phyloP scores from a whole-genome alignment of 1,140 invertebrate genomes.

The Oscheius sp. region DNA sequence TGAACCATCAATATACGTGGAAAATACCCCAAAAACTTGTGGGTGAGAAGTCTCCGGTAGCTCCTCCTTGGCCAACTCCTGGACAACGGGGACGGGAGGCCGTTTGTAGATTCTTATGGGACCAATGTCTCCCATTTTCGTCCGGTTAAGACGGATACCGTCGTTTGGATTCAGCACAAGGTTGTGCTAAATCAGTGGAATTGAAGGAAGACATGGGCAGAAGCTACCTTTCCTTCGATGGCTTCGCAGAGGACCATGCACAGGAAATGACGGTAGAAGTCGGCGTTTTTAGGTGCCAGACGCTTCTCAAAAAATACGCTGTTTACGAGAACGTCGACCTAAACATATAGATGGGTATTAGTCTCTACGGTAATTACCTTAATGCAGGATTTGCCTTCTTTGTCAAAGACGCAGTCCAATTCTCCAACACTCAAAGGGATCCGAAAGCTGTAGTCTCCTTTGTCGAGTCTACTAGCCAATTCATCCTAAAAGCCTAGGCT shows the following conservation, averaged over 20 bases:
- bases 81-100: slow-evolving; percentile 5
- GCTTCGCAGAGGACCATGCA: slow-evolving; percentile 1
- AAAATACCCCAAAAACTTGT: slow-evolving; percentile 1
- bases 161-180: slow-evolving; percentile 3
- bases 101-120: neutral
- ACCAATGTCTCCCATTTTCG: neutral
- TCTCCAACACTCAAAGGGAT: slow-evolving; percentile 19
- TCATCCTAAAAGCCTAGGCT: too few species aligned
- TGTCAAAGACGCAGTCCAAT: slow-evolving; percentile 4
- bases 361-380: neutral
- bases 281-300: neutral
- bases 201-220: neutral
- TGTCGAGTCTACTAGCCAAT: slow-evolving; percentile 11
- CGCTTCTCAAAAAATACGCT: slow-evolving; percentile 20
- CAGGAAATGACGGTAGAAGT: slow-evolving; percentile 16
- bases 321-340: slow-evolving; percentile 25
- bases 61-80: slow-evolving; percentile 3
- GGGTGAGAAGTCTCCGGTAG: neutral
- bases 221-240: slow-evolving; percentile 2
- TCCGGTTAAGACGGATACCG: slow-evolving; percentile 2
- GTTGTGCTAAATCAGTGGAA: neutral
- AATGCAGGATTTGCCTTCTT: neutral
- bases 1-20: neutral
- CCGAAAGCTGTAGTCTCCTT: neutral
- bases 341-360: neutral